Percentiles rank a stretch among this genome's conserved stretches.
Conservation (phyloP, 2,113 vertebrate genomes). For the Pollachius pollachius region DNA sequence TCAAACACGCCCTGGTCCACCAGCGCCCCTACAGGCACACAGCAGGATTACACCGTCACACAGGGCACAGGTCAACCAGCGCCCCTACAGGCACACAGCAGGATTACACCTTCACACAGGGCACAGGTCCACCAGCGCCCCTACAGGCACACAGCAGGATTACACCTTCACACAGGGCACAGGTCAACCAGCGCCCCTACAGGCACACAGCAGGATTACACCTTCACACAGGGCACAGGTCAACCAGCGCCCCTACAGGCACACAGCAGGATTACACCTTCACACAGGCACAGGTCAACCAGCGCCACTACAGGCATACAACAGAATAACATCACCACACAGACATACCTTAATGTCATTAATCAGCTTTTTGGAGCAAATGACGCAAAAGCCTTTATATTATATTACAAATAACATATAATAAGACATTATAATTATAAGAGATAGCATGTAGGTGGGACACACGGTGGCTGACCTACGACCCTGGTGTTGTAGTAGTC, state of each 20-base stretch:
- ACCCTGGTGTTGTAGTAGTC: slow-evolving; percentile 99
- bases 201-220: no score
- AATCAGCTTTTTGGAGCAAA: no score
- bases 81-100: no score
- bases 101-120: no score
- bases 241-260: slow-evolving; percentile 86
- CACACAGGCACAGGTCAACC: no score
- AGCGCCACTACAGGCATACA: background rate
- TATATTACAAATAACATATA: background rate
- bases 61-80: no score
- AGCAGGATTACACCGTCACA: background rate
- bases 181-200: no score
- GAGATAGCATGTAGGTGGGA: no score
- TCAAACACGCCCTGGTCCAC: slow-evolving; percentile 98
- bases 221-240: slow-evolving; percentile 53
- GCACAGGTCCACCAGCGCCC: no score
- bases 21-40: slow-evolving; percentile 79
- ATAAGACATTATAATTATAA: background rate
- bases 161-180: no score
- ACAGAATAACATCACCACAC: background rate
- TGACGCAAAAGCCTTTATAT: background rate
- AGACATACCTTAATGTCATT: no score
- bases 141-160: no score
- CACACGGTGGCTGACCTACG: slow-evolving; percentile 81
- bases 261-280: background rate